These are phyloP conservation scores for Babyrousa celebensis DNA, from an alignment of 2,797 vertebrate species.

Conservation along the genomic window DNA sequence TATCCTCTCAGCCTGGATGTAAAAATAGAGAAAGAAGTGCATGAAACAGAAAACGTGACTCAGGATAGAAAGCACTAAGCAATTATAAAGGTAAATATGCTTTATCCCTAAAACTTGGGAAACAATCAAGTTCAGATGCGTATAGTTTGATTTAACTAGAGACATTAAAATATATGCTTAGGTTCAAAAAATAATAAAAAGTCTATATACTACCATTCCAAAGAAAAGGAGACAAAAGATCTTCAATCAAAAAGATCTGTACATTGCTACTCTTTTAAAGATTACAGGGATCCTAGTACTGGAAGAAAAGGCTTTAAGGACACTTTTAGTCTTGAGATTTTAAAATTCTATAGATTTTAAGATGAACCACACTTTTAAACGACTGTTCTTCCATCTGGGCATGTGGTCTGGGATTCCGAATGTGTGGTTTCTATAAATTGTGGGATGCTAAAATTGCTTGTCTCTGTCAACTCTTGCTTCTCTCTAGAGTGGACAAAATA, in stretches of 20 bases:
- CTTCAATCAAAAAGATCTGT: neutral
- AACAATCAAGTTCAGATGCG: neutral
- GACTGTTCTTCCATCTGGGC: neutral
- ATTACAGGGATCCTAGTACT: neutral
- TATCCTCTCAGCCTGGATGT: neutral
- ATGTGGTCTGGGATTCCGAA: neutral
- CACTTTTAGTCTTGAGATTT: neutral
- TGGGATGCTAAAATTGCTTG: neutral
- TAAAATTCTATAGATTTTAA: slow-evolving; percentile 42
- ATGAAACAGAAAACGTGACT: neutral
- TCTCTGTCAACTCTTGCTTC: neutral
- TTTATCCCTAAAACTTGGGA: neutral
- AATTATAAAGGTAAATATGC: neutral
- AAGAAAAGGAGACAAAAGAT: neutral
- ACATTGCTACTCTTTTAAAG: neutral
- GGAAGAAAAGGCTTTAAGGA: slow-evolving; percentile 40
- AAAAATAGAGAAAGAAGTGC: neutral
- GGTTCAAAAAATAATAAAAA: neutral
- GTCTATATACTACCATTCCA: neutral
- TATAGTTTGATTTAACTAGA: neutral
- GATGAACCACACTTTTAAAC: slow-evolving; percentile 3
- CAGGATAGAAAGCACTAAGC: slow-evolving; percentile 12
- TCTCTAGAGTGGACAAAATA: neutral
- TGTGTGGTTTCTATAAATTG: neutral
- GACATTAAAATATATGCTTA: neutral